Evolutionary conservation across 1,140 invertebrate species (phyloP).

Genomic region (Oedothorax gibbosus): DNA sequence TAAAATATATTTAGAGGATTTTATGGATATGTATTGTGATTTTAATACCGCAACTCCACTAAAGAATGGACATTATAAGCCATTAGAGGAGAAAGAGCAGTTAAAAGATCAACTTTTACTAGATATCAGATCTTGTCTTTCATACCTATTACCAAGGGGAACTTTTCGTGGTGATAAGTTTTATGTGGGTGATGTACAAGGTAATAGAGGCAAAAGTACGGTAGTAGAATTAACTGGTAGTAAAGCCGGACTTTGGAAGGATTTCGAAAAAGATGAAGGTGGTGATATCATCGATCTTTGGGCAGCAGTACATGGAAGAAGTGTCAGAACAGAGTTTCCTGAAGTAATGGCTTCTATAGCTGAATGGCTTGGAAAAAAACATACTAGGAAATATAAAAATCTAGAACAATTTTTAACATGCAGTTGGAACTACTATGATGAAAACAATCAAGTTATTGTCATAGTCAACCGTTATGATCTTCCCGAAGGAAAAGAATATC

Average conservation of each 20-base stretch:
- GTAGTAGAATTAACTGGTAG: slow-evolving; percentile 2
- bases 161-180: slow-evolving; percentile 13
- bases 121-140: background rate
- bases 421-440: slow-evolving; percentile 30
- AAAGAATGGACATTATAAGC: slow-evolving; percentile 27
- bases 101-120: slow-evolving; percentile 11
- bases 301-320: background rate
- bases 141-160: background rate
- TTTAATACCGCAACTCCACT: background rate
- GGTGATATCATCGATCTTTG: slow-evolving; percentile 22
- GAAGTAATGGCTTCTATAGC: slow-evolving; percentile 17
- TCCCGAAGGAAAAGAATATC: slow-evolving; percentile 21
- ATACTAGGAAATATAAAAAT: background rate
- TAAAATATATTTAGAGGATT: slow-evolving; percentile 9
- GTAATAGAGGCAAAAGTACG: background rate
- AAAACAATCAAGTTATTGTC: slow-evolving; percentile 11
- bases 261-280: background rate
- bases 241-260: background rate
- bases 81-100: background rate
- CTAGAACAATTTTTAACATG: background rate
- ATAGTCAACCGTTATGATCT: slow-evolving; percentile 7
- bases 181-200: background rate
- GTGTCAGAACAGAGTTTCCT: slow-evolving; percentile 4
- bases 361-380: slow-evolving; percentile 14
- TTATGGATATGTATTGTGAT: background rate